Evolutionary conservation across 2,888 invertebrate species (phyloP), one percentile per base, ranked within the genome.

Genomic region (Chloromyia formosa): DNA sequence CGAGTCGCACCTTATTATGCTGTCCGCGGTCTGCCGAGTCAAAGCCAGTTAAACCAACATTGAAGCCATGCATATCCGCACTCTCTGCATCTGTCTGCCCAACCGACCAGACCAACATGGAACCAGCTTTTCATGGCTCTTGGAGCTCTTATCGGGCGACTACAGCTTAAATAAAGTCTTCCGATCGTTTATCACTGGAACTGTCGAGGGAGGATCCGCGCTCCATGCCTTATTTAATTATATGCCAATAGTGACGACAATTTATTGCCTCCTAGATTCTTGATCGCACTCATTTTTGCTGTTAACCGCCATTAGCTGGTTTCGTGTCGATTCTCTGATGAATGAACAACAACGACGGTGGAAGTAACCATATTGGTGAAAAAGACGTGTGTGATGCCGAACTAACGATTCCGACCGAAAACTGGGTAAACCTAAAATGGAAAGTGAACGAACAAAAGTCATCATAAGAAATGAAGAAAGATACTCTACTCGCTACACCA

Each of bases 371-470:
- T 35, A 4, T 35, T 35, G 7, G 2, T 35, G 27, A 35, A 35
- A 35, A 35, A 35, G 27, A 35, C 27, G 27, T 35, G 27, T 35
- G 7, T 35, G 3, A 35, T 35, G 27, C 27, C 27, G 7, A 35
- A 35, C 27, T 49, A 49, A 49, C 16, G 12, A 49, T 7, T 3
- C 16, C 5, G 12, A 42, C 7, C 14, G 49, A 49, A 49, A 49
- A n/a, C 49, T 49, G 49, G 49, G 49, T 49, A 49, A 49, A 49
- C 49, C 27, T 49, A n/a, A 49, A 49, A 49, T 49, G 49, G 49
- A 49, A 49, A 49, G 49, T 49, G 49, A 49, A 35, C 27, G 7
- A 12, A 42, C 5, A 12, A 35, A 7, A 35, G 27, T 35, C 27
- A 35, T 35, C 27, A 35, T 2, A 35, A 35, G 27, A 35, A 2